A percentile compares a stretch with the other conserved stretches of the same genome.
phyloP scores from a whole-genome alignment of 1,140 invertebrate species.

The Ips nitidus region DNA sequence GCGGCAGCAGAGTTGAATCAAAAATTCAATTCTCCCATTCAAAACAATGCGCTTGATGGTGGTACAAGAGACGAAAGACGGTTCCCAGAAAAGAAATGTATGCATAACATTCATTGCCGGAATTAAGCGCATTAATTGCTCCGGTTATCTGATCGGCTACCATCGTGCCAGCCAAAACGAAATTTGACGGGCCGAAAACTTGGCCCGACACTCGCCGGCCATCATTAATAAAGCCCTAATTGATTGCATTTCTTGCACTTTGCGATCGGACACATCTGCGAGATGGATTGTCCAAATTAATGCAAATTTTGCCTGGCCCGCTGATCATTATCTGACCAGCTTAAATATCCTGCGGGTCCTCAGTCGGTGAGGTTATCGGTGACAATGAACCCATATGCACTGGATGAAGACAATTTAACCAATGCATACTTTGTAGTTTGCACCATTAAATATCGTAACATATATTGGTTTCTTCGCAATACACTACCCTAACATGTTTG shows the following conservation, averaged over 20 bases:
- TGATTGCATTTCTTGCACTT: conserved; percentile 31
- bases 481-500: too few relatives aligned
- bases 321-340: conserved; percentile 16
- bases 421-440: background rate
- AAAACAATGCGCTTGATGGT: too few relatives aligned
- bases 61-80: too few relatives aligned
- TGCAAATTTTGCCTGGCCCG: conserved; percentile 21
- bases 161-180: conserved; percentile 14
- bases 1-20: too few relatives aligned
- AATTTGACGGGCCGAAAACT: conserved; percentile 30
- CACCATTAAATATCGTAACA: too few relatives aligned
- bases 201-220: conserved; percentile 18
- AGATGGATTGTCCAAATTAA: conserved; percentile 32
- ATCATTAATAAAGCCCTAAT: conserved; percentile 27
- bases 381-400: background rate
- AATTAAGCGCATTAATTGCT: conserved; percentile 14
- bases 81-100: too few relatives aligned
- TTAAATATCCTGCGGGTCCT: conserved; percentile 22
- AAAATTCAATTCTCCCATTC: too few relatives aligned
- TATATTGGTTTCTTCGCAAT: too few relatives aligned
- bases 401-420: too few relatives aligned
- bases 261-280: conserved; percentile 15
- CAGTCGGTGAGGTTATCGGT: conserved; percentile 4
- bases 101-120: background rate
- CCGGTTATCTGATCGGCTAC: conserved; percentile 28